phyloP scores from a whole-genome alignment of 2,113 vertebrate genomes.

The Gallinago undulata region DNA sequence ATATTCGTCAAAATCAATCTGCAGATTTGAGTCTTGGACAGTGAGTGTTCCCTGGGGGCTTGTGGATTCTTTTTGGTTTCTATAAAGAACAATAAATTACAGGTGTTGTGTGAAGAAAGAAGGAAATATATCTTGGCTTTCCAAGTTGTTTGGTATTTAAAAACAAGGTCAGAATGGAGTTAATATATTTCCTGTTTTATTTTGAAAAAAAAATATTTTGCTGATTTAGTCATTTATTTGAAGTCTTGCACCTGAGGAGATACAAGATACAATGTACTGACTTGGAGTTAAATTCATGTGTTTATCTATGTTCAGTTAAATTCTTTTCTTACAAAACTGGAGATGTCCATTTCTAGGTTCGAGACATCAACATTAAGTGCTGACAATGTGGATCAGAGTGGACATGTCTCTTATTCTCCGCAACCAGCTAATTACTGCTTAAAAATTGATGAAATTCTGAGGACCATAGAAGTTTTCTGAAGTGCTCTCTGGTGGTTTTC shows the following conservation, averaged over 20 bases:
- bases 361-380: too few species aligned
- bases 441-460: slow-evolving; percentile 1
- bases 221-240: not conserved
- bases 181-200: not conserved
- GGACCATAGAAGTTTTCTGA: not conserved
- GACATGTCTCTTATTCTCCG: not conserved
- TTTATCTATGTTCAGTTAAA: not conserved
- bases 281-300: not conserved
- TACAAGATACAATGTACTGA: too few species aligned
- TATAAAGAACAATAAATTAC: not conserved
- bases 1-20: not conserved
- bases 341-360: not conserved
- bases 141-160: not conserved
- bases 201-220: not conserved
- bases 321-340: not conserved
- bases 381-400: not conserved
- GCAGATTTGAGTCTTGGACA: not conserved
- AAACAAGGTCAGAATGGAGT: not conserved
- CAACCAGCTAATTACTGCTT: not conserved
- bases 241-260: not conserved
- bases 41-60: not conserved
- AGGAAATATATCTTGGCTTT: not conserved
- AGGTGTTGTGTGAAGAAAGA: not conserved
- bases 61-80: not conserved
- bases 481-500: not conserved